Conservation (phyloP, 2,888 invertebrate genomes). For the Cepaea hortensis region DNA sequence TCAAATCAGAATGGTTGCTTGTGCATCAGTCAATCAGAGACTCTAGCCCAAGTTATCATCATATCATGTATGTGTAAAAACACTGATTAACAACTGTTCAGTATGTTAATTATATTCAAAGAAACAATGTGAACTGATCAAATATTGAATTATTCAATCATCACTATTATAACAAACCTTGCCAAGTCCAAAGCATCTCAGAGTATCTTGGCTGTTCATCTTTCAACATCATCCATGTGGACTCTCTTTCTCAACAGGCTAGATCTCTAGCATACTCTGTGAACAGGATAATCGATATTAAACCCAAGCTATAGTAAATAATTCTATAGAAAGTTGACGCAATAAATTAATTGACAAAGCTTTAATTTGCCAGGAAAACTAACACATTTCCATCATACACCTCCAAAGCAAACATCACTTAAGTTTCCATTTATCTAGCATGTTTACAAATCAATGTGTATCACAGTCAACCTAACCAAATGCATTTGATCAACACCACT, state of each 20-base stretch:
- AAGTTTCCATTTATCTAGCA: neutral
- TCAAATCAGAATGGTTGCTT: neutral
- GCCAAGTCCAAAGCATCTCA: neutral
- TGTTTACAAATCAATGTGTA: neutral
- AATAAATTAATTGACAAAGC: neutral
- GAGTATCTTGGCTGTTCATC: neutral
- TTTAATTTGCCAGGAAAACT: neutral
- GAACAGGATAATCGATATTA: neutral
- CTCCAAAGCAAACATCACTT: neutral
- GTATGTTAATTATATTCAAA: neutral
- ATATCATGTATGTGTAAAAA: neutral
- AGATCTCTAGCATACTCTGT: neutral
- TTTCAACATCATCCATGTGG: neutral
- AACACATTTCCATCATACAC: neutral
- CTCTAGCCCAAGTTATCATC: conserved; percentile 29
- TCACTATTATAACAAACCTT: neutral
- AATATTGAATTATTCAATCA: neutral
- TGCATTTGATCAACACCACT: neutral
- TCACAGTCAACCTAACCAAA: neutral
- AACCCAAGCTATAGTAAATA: neutral
- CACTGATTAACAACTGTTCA: neutral
- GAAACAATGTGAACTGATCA: neutral
- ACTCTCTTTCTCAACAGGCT: neutral
- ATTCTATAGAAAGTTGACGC: neutral
- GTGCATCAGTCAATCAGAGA: conserved; percentile 25